Conservation (phyloP, 1,140 invertebrate genomes). For the Macrostomum lignano region DNA sequence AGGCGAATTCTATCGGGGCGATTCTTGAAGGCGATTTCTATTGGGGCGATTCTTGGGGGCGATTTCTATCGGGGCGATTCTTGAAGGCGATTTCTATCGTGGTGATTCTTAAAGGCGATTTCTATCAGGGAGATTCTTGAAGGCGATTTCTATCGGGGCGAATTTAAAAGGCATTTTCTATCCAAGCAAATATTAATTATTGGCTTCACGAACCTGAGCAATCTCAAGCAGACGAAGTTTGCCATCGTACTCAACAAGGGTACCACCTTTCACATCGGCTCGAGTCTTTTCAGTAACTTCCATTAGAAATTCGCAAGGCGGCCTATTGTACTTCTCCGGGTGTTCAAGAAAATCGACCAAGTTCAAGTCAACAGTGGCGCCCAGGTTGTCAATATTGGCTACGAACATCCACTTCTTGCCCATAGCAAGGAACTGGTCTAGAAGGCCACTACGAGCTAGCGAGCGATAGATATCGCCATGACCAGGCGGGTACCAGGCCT, state of each 20-base stretch:
- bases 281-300: conserved; percentile 96
- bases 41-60: no score
- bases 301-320: conserved; percentile 65
- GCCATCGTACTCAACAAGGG: conserved; percentile 76
- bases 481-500: conserved; percentile 77
- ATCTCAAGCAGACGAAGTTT: conserved; percentile 86
- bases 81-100: no score
- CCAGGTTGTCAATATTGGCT: conserved; percentile 95
- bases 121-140: no score
- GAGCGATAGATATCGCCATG: conserved; percentile 96
- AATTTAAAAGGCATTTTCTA: no score
- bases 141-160: no score
- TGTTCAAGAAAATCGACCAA: conserved; percentile 16
- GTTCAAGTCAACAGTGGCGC: conserved; percentile 77
- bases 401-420: conserved; percentile 70
- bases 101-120: no score
- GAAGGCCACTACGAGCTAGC: conserved; percentile 65
- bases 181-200: no score
- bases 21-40: no score
- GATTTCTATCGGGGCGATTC: no score
- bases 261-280: conserved; percentile 97
- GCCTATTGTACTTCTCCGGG: neutral
- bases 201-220: conserved; percentile 91
- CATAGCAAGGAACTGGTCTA: conserved; percentile 55
- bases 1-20: no score